Evolutionary conservation across 2,797 vertebrate genomes (phyloP).

Genomic region (Nyctibius grandis): DNA sequence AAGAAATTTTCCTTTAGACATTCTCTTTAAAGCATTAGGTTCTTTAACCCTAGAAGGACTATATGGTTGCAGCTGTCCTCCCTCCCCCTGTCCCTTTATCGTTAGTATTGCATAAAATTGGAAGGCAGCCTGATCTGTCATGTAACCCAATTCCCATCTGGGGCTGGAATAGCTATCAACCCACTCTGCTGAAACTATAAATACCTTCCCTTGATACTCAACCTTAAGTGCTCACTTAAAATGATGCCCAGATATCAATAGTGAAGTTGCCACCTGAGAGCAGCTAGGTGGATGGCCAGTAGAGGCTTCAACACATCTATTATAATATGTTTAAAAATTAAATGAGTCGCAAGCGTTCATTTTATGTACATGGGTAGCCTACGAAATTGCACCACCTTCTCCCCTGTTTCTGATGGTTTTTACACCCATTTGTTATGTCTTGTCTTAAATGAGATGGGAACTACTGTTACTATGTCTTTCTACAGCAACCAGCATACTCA

Average conservation of each 20-base stretch:
- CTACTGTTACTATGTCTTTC: neutral
- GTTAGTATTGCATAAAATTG: conserved; percentile 32
- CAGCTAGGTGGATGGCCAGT: conserved; percentile 33
- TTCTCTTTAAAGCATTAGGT: conserved; percentile 74
- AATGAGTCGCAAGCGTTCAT: neutral
- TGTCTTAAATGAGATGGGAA: neutral
- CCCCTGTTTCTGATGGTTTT: neutral
- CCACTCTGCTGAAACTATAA: conserved; percentile 52
- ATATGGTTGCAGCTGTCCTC: conserved; percentile 43
- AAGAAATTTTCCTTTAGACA: conserved; percentile 78
- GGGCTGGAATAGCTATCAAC: conserved; percentile 55
- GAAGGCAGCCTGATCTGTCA: conserved; percentile 54
- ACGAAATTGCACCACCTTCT: neutral
- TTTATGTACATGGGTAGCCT: neutral
- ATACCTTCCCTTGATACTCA: conserved; percentile 60
- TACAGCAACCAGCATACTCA: neutral
- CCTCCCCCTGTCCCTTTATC: neutral
- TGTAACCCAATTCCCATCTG: conserved; percentile 60
- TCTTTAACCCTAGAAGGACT: conserved; percentile 81
- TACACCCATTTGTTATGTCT: neutral
- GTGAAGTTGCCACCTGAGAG: conserved; percentile 28
- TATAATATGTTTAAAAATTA: conserved; percentile 39
- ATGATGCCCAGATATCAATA: conserved; percentile 57
- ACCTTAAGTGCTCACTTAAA: conserved; percentile 63
- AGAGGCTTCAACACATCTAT: neutral